Base-by-base conservation (phyloP, 1,140 invertebrate species). In the Cryptotermes secundus region DNA sequence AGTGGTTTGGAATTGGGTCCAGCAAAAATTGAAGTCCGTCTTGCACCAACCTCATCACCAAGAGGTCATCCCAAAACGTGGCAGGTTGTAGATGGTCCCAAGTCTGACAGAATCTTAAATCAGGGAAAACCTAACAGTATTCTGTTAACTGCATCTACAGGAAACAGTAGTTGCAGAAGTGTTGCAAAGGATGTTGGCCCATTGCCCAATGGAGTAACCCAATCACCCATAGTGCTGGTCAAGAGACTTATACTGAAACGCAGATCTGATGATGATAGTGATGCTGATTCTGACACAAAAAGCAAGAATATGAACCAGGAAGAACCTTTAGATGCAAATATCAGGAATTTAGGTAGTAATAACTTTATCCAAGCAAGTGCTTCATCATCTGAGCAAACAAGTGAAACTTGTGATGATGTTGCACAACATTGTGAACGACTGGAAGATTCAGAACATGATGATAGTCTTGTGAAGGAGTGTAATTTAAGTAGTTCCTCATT, bases 151-250 rank as follows among this genome's bases (percentile, higher is more conserved):
- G 53, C 79, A 12, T n/a, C 34, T 83, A 59, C 42, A 31, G 35
- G 38, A 3, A 31, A 26, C 38, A 45, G 26, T 36, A 31, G 35
- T 45, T 45, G 81, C 24, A 34, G 31, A 34, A 80, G 34, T 24
- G 34, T 24, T 34, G 34, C 34, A 6, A 35, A n/a, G 79, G 79
- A 19, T 79, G 79, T 31, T 31, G 79, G 31, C 35, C 34, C 80
- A 38, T 36, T 38, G 22, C 38, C 81, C 42, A 45, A n/a, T 31
- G 81, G 4, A 36, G 12, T 45, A 14, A 81, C 45, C 12, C n/a
- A 81, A 34, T n/a, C 36, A 10, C 84, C 84, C 45, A 42, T 84
- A 26, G 84, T 84, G 42, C 80, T 84, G 22, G 84, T 84, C 16
- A 81, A 81, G 24, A 35, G 80, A 24, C 80, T 84, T 9, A 59